phyloP scores from a whole-genome alignment of 2,888 invertebrate species.

The Ochropleura leucogaster region DNA sequence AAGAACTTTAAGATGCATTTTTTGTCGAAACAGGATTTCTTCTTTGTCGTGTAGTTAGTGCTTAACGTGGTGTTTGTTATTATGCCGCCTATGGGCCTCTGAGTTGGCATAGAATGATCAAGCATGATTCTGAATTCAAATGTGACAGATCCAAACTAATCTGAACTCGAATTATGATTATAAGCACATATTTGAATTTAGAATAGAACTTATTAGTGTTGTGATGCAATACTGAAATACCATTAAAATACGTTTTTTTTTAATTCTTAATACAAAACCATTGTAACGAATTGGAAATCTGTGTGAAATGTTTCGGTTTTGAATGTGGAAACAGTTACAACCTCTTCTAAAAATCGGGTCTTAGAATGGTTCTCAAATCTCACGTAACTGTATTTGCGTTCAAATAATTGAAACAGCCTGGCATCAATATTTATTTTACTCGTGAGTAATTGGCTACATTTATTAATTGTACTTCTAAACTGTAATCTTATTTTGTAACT shows the following conservation, averaged over 20 bases:
- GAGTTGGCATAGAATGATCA: too few relatives aligned
- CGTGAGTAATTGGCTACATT: conserved; percentile 21
- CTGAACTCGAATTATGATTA: not conserved
- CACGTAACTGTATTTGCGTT: conserved; percentile 32
- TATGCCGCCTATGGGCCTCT: too few relatives aligned
- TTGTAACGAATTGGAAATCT: conserved; percentile 27
- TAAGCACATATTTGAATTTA: conserved; percentile 9
- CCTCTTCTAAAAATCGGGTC: conserved; percentile 15
- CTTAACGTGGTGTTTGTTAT: too few relatives aligned
- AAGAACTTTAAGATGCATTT: not conserved
- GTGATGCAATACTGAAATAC: conserved; percentile 9
- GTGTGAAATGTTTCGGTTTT: conserved; percentile 27
- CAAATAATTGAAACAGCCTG: conserved; percentile 24
- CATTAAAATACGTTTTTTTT: conserved; percentile 1
- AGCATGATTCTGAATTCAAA: not conserved
- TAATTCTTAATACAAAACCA: conserved; percentile 3
- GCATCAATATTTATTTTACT: conserved; percentile 44
- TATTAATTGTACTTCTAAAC: conserved; percentile 1
- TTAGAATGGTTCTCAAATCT: conserved; percentile 13
- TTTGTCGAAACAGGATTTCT: not conserved
- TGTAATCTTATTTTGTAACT: conserved; percentile 24
- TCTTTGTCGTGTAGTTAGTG: too few relatives aligned
- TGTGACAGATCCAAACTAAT: not conserved
- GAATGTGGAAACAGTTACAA: conserved; percentile 43
- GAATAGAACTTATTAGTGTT: not conserved